Base-by-base conservation (phyloP, 2,888 invertebrate genomes). In the Watsonalla binaria region DNA sequence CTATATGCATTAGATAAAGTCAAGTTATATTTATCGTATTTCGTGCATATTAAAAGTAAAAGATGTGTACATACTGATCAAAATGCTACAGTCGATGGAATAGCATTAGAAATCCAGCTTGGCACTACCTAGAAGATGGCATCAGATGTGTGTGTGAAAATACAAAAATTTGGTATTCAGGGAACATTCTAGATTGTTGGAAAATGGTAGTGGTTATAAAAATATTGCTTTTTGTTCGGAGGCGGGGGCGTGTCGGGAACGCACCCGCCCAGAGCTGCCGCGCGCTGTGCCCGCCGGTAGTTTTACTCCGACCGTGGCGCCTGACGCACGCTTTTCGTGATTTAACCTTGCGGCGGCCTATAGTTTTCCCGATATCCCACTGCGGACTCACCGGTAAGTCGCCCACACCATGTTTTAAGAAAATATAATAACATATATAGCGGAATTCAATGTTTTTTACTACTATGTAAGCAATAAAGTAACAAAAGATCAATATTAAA, bases 221-320 rank as follows among this genome's bases (percentile, higher is more conserved):
- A 42, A 47, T 54, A 52, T 52, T 39, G 33, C 33, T n/a, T 46
- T 51, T 51, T 54, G 51, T 55, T 56, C 50, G 54, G 51, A 50
- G 64, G 56, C 64, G 60, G 54, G 82, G 87, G 87, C 89, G 88
- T 87, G 86, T 81, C 86, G 55, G 39, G 45, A 8, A 14, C 59
- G 62, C 70, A 72, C 74, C 88, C 87, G 86, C 87, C 88, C 86
- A 82, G 76, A 72, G 63, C 54, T 52, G 59, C 57, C 59, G 59
- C 61, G 11, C 60, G 63, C 65, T 58, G 64, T 73, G 72, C 48
- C 73, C 70, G 75, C 37, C 39, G 39, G 9, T 80, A 84, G 85
- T 86, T 71, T 54, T 53, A 59, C 54, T 55, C 61, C 46, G 49
- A 50, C 61, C 66, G 68, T 62, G 71, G 70, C 74, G 72, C 47